Evolutionary conservation across 2,113 vertebrate species (phyloP), one percentile per base, ranked within the genome.

Genomic region (Cichladusa arquata): DNA sequence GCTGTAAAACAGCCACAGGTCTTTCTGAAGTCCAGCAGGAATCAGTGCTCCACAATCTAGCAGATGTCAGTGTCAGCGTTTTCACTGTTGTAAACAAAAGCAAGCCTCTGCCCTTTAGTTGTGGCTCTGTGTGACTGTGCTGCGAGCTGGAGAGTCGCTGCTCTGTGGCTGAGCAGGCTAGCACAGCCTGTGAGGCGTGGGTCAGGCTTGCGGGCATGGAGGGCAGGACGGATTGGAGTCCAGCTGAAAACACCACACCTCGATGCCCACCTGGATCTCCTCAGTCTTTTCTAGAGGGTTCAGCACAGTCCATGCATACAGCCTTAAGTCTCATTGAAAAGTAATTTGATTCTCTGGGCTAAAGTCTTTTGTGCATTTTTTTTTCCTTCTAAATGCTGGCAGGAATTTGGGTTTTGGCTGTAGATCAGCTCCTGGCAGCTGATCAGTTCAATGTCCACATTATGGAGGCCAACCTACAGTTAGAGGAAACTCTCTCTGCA

Each of bases 401-500:
- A 82, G 44, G 34, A 58, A 36, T 92, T 89, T 51, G 58, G 50
- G 12, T 81, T 79, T 95, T 95, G 91, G 78, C 93, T 89, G 24
- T 83, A 66, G 78, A 86, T 62, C 56, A 69, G 29, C 36, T 86
- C 50, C 47, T 74, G 92, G 78, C 88, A 67, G 33, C 56, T 67
- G 47, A n/a, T 88, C 88, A 83, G 62, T 74, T 91, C 45, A 42
- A 69, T 72, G 67, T 78, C 73, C 93, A 67, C 40, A 8, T 81
- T 82, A 72, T 34, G 71, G 76, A 94, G 70, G 53, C 53, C 66
- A 91, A 12, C 65, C 50, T 81, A 57, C 91, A 96, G 82, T 86
- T 81, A 54, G 48, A 91, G 81, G 53, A 93, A 96, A 83, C 54
- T 87, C 51, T 74, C 33, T 88, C 50, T 96, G 93, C 88, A 90